Evolutionary conservation across 1,140 invertebrate species (phyloP).

Genomic region (Brachionus paranguensis): DNA sequence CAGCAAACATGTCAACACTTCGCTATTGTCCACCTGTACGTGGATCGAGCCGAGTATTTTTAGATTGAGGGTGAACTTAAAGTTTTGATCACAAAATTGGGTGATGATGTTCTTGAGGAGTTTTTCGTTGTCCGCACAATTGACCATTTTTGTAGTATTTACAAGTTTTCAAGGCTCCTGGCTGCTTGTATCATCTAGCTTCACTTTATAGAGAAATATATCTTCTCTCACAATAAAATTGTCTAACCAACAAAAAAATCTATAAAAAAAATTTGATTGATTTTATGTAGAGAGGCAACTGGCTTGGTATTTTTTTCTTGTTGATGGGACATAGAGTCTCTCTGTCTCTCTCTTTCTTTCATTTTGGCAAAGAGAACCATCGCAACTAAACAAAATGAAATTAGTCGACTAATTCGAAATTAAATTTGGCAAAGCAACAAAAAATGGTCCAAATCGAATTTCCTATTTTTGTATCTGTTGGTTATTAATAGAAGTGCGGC

Average conservation of each 20-base stretch:
- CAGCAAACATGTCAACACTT: conserved; percentile 2
- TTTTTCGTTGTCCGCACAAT: conserved; percentile 34
- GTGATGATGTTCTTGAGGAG: conserved; percentile 21
- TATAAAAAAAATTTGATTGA: conserved; percentile 18
- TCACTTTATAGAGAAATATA: background rate
- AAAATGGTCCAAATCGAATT: background rate
- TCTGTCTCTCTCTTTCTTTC: background rate
- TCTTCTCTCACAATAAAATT: conserved; percentile 8
- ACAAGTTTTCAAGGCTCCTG: background rate
- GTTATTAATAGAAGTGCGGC: background rate
- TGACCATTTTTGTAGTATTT: background rate
- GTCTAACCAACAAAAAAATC: conserved; percentile 30
- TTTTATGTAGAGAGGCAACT: conserved; percentile 28
- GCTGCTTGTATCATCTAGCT: background rate
- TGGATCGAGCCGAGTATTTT: conserved; percentile 34
- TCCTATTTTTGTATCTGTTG: background rate
- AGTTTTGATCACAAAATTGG: conserved; percentile 36
- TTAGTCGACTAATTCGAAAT: conserved; percentile 16
- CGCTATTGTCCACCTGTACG: conserved; percentile 20
- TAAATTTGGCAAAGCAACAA: background rate
- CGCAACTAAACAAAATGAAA: conserved; percentile 16
- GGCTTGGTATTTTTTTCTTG: background rate
- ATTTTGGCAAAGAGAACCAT: conserved; percentile 12
- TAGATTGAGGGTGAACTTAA: conserved; percentile 9
- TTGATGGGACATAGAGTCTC: background rate